These are phyloP conservation scores for Scaeva pyrastri DNA, from an alignment of 2,888 invertebrate genomes.

Conservation along the genomic window DNA sequence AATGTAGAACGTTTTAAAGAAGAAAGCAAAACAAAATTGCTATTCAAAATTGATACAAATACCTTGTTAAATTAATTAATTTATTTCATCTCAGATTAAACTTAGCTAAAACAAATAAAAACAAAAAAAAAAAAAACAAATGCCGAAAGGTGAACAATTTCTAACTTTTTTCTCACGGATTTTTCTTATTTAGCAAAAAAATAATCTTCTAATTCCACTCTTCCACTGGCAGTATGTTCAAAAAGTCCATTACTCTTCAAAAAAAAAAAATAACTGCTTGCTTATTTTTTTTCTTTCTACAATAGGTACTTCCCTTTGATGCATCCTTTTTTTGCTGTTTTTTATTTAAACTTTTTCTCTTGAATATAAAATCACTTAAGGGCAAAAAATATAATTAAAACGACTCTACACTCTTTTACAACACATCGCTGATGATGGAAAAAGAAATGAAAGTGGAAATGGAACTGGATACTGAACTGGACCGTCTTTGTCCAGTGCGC, in stretches of 20 bases:
- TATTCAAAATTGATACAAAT: no score
- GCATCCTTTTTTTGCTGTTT: background rate
- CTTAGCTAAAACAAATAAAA: background rate
- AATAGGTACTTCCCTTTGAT: slow-evolving; percentile 28
- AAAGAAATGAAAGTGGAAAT: no score
- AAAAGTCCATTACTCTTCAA: slow-evolving; percentile 10
- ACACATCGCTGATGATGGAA: background rate
- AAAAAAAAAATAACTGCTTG: slow-evolving; percentile 21
- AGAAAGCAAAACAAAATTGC: no score
- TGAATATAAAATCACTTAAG: slow-evolving; percentile 43
- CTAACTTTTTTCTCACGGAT: background rate
- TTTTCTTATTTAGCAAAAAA: background rate
- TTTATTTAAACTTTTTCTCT: slow-evolving; percentile 8
- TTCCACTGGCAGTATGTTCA: background rate
- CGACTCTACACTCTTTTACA: background rate
- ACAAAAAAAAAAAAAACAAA: background rate
- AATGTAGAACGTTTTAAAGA: no score
- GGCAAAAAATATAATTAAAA: slow-evolving; percentile 44
- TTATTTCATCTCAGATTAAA: no score
- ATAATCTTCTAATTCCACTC: background rate
- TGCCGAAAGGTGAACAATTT: background rate
- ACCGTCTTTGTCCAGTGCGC: background rate
- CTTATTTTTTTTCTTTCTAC: background rate
- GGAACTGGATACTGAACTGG: background rate
- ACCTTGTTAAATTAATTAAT: no score